These are phyloP conservation scores for Neostethus bicornis DNA, from an alignment of 2,797 vertebrate species.

Conservation along the genomic window DNA sequence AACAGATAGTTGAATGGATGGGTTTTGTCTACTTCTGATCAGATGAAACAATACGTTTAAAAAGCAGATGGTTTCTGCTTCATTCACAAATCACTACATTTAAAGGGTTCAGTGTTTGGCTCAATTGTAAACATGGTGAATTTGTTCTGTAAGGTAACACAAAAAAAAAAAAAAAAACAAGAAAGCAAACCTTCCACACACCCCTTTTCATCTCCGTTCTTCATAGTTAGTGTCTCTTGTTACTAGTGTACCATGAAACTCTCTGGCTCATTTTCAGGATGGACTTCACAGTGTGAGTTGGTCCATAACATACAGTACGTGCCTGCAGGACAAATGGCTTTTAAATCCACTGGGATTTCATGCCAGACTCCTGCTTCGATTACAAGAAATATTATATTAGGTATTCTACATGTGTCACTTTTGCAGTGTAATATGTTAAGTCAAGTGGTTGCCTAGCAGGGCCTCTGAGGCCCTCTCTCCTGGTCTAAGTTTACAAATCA, in stretches of 20 bases:
- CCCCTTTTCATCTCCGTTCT: conserved; percentile 18
- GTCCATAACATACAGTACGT: neutral
- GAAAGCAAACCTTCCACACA: neutral
- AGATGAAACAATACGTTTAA: no score
- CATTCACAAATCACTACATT: no score
- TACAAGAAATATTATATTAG: neutral
- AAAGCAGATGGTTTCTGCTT: no score
- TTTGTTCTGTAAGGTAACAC: neutral
- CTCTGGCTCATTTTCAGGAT: conserved; percentile 55
- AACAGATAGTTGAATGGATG: no score
- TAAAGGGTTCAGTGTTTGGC: no score
- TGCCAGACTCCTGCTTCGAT: neutral
- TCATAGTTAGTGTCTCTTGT: conserved; percentile 53
- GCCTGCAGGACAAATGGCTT: neutral
- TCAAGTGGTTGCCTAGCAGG: no score
- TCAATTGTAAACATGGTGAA: no score
- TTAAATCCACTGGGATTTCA: neutral
- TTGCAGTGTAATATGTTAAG: neutral
- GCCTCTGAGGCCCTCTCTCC: no score
- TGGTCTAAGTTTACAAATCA: no score
- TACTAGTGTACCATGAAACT: conserved; percentile 59
- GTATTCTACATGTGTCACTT: neutral
- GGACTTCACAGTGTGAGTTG: conserved; percentile 20
- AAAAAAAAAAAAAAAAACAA: neutral
- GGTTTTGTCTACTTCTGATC: no score